Conservation (phyloP, 2,797 vertebrate genomes). For the Lates japonicus region DNA sequence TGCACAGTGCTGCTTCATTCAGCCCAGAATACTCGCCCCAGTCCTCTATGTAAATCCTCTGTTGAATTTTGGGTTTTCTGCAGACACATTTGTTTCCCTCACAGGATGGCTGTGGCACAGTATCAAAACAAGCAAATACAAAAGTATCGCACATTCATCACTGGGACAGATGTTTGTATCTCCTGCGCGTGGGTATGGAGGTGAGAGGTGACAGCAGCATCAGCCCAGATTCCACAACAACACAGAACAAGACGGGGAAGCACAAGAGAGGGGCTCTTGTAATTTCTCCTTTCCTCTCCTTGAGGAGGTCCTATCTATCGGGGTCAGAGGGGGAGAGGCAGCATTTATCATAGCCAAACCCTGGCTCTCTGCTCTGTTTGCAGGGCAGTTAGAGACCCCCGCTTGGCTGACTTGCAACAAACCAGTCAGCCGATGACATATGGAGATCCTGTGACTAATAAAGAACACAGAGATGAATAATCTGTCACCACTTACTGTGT, state of each 20-base stretch:
- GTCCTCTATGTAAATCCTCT: background rate
- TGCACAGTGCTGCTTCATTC: background rate
- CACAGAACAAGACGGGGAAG: constrained; percentile 32
- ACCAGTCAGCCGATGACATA: constrained; percentile 33
- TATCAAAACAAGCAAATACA: constrained; percentile 39
- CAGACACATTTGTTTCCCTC: constrained; percentile 20
- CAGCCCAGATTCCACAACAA: constrained; percentile 21
- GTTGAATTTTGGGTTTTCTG: constrained; percentile 20
- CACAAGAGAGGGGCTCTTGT: background rate
- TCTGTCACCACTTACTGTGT: constrained; percentile 46
- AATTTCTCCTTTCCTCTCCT: constrained; percentile 34
- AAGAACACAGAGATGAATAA: constrained; percentile 42
- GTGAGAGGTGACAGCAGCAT: constrained; percentile 23
- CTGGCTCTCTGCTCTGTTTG: constrained; percentile 39
- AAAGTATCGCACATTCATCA: constrained; percentile 36
- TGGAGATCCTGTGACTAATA: constrained; percentile 52
- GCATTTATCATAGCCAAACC: constrained; percentile 53
- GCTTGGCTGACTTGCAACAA: constrained; percentile 32
- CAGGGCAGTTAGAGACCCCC: constrained; percentile 46
- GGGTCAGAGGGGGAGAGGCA: constrained; percentile 19
- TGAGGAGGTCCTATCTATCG: constrained; percentile 62
- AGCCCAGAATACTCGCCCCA: background rate
- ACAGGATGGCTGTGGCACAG: constrained; percentile 11
- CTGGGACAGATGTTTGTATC: constrained; percentile 32
- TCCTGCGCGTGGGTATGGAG: constrained; percentile 6